phyloP scores from a whole-genome alignment of 2,888 invertebrate genomes.

The Drosophila siamana region DNA sequence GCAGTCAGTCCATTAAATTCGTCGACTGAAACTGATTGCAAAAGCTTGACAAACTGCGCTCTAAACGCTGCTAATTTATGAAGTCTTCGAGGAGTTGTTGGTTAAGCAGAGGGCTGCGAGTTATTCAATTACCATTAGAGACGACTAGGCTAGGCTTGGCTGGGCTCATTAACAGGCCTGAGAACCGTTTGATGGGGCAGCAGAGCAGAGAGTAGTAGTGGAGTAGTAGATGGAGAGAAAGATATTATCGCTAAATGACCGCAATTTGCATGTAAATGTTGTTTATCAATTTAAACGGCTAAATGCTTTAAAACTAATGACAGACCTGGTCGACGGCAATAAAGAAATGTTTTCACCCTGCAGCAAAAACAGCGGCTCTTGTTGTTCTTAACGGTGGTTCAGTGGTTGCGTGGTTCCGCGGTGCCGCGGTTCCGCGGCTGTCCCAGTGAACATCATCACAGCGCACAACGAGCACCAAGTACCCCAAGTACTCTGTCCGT shows the following conservation, averaged over 20 bases:
- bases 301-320: slow-evolving; percentile 78
- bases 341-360: slow-evolving; percentile 74
- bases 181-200: slow-evolving; percentile 46
- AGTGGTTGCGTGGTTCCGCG: slow-evolving; percentile 12
- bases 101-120: slow-evolving; percentile 31
- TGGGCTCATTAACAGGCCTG: slow-evolving; percentile 61
- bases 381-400: slow-evolving; percentile 56
- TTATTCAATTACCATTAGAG: slow-evolving; percentile 63
- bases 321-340: slow-evolving; percentile 67
- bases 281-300: slow-evolving; percentile 79
- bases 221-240: slow-evolving; percentile 23
- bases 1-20: background rate
- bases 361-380: slow-evolving; percentile 42
- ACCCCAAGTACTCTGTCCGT: slow-evolving; percentile 21
- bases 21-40: background rate
- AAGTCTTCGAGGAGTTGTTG: slow-evolving; percentile 2
- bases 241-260: slow-evolving; percentile 75
- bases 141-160: background rate
- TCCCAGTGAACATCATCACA: background rate
- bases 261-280: slow-evolving; percentile 80
- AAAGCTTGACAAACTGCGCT: slow-evolving; percentile 27
- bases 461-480: slow-evolving; percentile 14
- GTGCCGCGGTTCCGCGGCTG: slow-evolving; percentile 5
- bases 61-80: slow-evolving; percentile 15
- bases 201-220: background rate